Base-by-base conservation (phyloP, 2,113 vertebrate species). In the Brevimyrus niger region DNA sequence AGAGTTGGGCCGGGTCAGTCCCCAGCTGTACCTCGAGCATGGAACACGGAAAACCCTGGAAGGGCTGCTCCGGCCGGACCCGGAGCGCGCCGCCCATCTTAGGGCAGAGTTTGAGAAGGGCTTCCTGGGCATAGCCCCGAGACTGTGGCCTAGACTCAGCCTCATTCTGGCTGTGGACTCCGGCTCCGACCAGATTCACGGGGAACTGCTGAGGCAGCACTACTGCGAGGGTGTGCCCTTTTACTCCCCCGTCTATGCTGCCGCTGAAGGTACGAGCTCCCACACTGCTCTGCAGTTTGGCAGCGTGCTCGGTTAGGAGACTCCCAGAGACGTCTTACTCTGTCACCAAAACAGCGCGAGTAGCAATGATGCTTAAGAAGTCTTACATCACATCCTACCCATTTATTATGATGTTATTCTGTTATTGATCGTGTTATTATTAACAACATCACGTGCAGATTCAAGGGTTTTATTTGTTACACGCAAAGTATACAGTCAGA, bases 221-320 rank as follows among this genome's bases (percentile, higher is more conserved):
- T 97, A 96, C 91, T 98, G 98, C 93, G 90, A 91, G 91, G 97
- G 97, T 21, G 93, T 98, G 42, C 94, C 95, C 4, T 94, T 98
- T 94, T 98, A 98, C 95, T 98, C 97, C 0, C 97, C 98, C 0
- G 96, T 97, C 90, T 99, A 98, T 1, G 91, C 89, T 27, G 94
- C 93, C 0, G 94, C 96, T 3, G 97, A 98, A 97, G 98, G 98
- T 98, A 91, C 35, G 76, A 21, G 15, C 38, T n/a, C 6, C 47
- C 21, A 44, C 19, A 42, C 3, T 80, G 73, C 10, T 35, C 9
- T 76, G 8, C 83, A 23, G 42, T 17, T 17, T 48, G 53, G 85
- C 47, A 13, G 7, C n/a, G 44, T 27, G 46, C 44, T 51, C 0
- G 0, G 9, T n/a, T 85, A 27, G 38, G 46, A 23, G 10, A 35